phyloP scores from a whole-genome alignment of 2,888 invertebrate genomes.

The Pheosia tremula region DNA sequence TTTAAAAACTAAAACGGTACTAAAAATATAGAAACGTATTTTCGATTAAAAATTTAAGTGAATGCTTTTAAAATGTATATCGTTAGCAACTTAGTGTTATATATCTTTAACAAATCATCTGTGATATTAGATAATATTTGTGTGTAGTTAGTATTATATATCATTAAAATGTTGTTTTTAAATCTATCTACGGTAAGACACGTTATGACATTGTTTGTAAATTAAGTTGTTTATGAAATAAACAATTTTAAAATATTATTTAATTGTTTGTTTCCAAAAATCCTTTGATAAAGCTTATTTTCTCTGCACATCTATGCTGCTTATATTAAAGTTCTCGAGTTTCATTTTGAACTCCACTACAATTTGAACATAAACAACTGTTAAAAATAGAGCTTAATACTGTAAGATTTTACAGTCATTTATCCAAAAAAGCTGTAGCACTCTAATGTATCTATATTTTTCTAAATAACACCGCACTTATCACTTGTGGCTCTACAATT shows the following conservation, averaged over 20 bases:
- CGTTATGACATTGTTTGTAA: slow-evolving; percentile 72
- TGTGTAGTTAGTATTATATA: slow-evolving; percentile 37
- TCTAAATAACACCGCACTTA: too few species aligned
- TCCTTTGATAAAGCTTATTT: neutral
- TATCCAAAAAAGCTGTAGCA: too few species aligned
- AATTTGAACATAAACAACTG: too few species aligned
- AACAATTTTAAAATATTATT: slow-evolving; percentile 59
- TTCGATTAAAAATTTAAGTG: slow-evolving; percentile 9
- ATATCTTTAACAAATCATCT: slow-evolving; percentile 53
- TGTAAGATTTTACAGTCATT: too few species aligned
- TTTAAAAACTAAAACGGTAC: neutral
- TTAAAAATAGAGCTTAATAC: too few species aligned
- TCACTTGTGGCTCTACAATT: too few species aligned
- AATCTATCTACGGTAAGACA: slow-evolving; percentile 60
- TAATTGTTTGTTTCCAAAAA: neutral
- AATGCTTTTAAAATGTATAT: slow-evolving; percentile 28
- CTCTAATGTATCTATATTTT: too few species aligned
- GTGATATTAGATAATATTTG: slow-evolving; percentile 73
- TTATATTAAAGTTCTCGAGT: too few species aligned
- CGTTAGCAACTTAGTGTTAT: slow-evolving; percentile 37
- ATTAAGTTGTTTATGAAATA: slow-evolving; percentile 78
- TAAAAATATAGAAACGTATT: slow-evolving; percentile 1
- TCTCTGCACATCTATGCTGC: too few species aligned
- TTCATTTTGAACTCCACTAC: too few species aligned
- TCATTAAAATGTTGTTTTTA: slow-evolving; percentile 62